Conservation (phyloP, 2,113 vertebrate genomes). For the Pseudopipra pipra region DNA sequence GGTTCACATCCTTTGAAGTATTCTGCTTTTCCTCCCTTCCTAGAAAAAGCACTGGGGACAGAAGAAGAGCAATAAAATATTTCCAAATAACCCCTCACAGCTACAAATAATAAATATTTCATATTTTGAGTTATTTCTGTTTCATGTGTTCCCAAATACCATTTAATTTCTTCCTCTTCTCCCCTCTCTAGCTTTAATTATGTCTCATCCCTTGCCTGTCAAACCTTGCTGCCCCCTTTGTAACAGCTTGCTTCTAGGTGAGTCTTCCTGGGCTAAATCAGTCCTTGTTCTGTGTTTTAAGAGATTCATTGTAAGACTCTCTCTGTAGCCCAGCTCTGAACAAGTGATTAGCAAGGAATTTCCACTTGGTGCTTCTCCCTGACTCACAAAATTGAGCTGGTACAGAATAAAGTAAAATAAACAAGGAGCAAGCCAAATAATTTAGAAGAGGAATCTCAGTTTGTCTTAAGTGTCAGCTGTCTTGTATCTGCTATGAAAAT, state of each 20-base stretch:
- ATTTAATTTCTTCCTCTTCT: conserved; percentile 37
- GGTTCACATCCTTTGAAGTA: conserved; percentile 34
- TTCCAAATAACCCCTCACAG: conserved; percentile 16
- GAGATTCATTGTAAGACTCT: not conserved
- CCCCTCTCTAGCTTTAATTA: not conserved
- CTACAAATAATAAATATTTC: conserved; percentile 59
- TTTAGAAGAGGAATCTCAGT: not conserved
- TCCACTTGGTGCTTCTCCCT: not conserved
- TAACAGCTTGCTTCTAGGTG: conserved; percentile 39
- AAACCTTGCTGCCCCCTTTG: not conserved
- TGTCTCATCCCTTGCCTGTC: conserved; percentile 10
- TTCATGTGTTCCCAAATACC: conserved; percentile 48
- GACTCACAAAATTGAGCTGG: not conserved
- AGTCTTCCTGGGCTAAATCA: not conserved
- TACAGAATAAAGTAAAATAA: not conserved
- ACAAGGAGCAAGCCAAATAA: not conserved
- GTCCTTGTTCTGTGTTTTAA: not conserved
- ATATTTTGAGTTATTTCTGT: conserved; percentile 45
- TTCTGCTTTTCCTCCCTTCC: not conserved
- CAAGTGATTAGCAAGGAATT: not conserved
- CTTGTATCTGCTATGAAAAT: not conserved
- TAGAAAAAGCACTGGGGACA: conserved; percentile 2
- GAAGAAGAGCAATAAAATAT: conserved; percentile 38
- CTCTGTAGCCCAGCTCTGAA: not conserved
- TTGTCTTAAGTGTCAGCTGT: not conserved